phyloP scores from a whole-genome alignment of 2,797 vertebrate species.

The Eurystomus glaucurus region DNA sequence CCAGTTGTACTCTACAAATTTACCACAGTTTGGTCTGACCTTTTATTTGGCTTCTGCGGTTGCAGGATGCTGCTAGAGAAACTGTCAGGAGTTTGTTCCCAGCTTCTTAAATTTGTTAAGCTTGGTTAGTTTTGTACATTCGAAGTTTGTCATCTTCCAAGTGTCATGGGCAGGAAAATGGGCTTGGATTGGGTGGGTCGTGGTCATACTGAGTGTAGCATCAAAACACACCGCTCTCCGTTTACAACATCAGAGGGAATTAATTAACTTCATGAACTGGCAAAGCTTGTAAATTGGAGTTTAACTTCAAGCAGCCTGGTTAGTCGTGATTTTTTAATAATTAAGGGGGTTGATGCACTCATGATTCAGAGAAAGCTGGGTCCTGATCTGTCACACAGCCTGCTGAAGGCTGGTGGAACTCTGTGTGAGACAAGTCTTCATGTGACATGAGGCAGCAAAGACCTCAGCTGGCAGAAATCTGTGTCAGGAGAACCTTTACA shows the following conservation, averaged over 20 bases:
- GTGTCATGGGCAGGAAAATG: not conserved
- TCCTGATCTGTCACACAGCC: not conserved
- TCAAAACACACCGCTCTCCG: not conserved
- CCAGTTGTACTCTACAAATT: not conserved
- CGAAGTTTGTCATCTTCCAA: not conserved
- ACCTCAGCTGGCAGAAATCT: not conserved
- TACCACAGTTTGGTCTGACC: not conserved
- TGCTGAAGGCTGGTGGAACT: not conserved
- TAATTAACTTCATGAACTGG: not conserved
- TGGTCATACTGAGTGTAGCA: not conserved
- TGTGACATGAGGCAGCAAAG: not conserved
- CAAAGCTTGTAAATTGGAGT: not conserved
- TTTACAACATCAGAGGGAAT: not conserved
- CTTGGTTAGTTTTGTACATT: not conserved
- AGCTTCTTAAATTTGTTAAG: not conserved
- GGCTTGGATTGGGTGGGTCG: not conserved
- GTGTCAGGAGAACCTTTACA: not conserved
- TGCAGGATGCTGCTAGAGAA: not conserved
- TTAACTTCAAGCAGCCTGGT: not conserved
- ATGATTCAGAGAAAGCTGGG: fast-evolving
- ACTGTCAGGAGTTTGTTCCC: not conserved
- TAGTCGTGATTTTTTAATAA: not conserved
- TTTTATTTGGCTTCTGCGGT: not conserved
- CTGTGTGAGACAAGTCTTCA: not conserved
- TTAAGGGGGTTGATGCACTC: not conserved